A percentile compares a stretch with the other conserved stretches of the same genome.
These are phyloP conservation scores for Polylopha cassiicola DNA, from an alignment of 2,888 invertebrate species.

Conservation along the genomic window DNA sequence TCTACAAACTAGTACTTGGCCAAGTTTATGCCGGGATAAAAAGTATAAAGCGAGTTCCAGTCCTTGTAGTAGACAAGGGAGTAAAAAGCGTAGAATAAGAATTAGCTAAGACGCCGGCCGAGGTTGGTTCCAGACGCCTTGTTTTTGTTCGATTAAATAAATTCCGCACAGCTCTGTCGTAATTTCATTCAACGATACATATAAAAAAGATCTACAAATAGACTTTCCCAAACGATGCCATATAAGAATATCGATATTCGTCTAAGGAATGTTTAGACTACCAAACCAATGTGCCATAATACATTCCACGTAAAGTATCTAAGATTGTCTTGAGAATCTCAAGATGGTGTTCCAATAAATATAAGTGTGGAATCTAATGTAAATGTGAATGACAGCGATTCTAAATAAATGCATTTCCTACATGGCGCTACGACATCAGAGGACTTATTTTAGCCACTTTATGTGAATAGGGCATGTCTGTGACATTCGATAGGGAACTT, in stretches of 20 bases:
- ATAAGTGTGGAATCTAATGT: slow-evolving; percentile 37
- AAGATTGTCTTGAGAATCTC: no score
- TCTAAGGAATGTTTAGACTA: slow-evolving; percentile 13
- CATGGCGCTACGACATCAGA: slow-evolving; percentile 46
- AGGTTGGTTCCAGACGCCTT: slow-evolving; percentile 15
- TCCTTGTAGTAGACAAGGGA: slow-evolving; percentile 9
- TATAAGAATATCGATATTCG: slow-evolving; percentile 15
- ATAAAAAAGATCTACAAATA: slow-evolving; percentile 9
- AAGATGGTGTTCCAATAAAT: slow-evolving; percentile 26
- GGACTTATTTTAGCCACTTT: slow-evolving; percentile 64
- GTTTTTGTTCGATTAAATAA: slow-evolving; percentile 18
- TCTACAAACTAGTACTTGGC: neutral
- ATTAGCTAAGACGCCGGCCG: slow-evolving; percentile 15
- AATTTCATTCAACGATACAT: slow-evolving; percentile 9
- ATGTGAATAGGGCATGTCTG: slow-evolving; percentile 52
- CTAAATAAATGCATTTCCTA: slow-evolving; percentile 54
- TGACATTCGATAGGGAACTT: slow-evolving; percentile 61
- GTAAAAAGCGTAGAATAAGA: slow-evolving; percentile 18
- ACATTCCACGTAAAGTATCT: no score
- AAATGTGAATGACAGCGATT: slow-evolving; percentile 42
- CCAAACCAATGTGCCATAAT: no score
- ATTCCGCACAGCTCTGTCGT: neutral
- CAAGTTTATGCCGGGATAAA: slow-evolving; percentile 7
- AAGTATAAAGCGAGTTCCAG: slow-evolving; percentile 6
- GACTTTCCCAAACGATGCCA: slow-evolving; percentile 2